A percentile compares a stretch with the other conserved stretches of the same genome.
Conservation (phyloP, 2,888 invertebrate genomes). For the Sinhomidia bicolor region DNA sequence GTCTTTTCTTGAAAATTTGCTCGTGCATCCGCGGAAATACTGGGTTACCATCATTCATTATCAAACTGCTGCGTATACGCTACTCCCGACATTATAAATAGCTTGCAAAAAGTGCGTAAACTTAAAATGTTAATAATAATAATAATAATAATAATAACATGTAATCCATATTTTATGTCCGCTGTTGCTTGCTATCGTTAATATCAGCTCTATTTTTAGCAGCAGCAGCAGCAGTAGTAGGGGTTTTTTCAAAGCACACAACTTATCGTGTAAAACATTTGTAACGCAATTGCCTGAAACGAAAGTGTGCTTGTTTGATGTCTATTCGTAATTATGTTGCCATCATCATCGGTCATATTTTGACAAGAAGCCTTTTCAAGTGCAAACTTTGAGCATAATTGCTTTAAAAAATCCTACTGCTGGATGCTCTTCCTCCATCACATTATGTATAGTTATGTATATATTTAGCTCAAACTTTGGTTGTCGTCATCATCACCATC, state of each 20-base stretch:
- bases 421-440: background rate
- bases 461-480: too few species aligned
- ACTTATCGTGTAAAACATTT: too few species aligned
- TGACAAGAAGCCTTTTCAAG: conserved; percentile 17
- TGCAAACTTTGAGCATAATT: background rate
- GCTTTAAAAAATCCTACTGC: background rate
- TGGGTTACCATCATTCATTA: background rate
- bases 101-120: background rate
- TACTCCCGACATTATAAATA: background rate
- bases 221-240: too few species aligned
- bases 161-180: background rate
- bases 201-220: too few species aligned
- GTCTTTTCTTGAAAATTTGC: background rate
- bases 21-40: background rate
- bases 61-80: too few species aligned
- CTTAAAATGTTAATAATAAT: too few species aligned
- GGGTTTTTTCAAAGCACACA: too few species aligned
- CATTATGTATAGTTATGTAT: too few species aligned
- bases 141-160: background rate
- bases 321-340: background rate
- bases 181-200: background rate
- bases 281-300: background rate
- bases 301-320: background rate
- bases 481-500: too few species aligned
- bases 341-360: conserved; percentile 28